Conservation (phyloP, 2,888 invertebrate species). For the Diarsia dahlii region DNA sequence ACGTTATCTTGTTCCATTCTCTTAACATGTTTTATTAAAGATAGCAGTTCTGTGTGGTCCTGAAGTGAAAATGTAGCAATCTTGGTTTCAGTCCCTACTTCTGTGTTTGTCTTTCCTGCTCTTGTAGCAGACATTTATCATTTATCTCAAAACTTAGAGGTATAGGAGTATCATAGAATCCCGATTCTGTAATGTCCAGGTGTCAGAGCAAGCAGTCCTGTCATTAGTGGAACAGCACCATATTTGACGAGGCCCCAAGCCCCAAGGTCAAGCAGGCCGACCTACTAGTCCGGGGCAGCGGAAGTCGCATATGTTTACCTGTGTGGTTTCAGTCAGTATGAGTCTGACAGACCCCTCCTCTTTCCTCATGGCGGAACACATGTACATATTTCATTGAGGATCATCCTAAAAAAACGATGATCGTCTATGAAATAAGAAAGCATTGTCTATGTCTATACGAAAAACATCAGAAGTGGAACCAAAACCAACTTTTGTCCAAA, state of each 20-base stretch:
- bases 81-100: neutral
- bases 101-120: neutral
- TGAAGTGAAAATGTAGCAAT: neutral
- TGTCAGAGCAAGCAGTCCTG: too few species aligned
- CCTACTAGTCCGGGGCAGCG: too few species aligned
- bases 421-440: neutral
- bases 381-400: too few species aligned
- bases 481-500: neutral
- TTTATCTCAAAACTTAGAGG: neutral
- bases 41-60: neutral
- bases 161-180: too few species aligned
- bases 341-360: too few species aligned
- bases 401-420: too few species aligned
- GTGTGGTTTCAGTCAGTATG: too few species aligned
- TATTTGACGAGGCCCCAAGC: neutral
- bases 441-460: too few species aligned
- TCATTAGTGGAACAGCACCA: neutral
- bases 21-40: neutral
- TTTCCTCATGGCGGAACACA: too few species aligned
- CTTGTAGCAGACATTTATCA: neutral
- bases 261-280: too few species aligned
- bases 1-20: constrained; percentile 10
- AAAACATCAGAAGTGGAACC: neutral
- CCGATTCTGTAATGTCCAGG: neutral
- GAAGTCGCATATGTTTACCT: too few species aligned